Conservation (phyloP, 2,888 invertebrate species). For the Esperia sulphurella region DNA sequence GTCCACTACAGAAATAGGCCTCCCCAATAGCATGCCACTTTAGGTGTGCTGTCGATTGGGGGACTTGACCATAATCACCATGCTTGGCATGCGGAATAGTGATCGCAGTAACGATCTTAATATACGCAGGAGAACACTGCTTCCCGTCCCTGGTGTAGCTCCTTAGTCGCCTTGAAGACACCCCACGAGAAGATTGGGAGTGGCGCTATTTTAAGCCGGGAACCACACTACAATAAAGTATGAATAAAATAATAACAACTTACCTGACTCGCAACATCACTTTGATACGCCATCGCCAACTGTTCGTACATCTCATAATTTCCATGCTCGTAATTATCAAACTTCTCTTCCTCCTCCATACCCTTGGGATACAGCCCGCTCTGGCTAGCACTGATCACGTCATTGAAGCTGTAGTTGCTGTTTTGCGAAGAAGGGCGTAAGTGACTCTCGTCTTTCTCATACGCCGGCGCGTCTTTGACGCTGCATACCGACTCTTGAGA, state of each 20-base stretch:
- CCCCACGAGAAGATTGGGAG: too few relatives aligned
- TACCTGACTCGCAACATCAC: slow-evolving; percentile 63
- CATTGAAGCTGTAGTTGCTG: slow-evolving; percentile 39
- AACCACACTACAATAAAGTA: too few relatives aligned
- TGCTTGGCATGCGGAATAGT: too few relatives aligned
- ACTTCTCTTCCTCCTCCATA: slow-evolving; percentile 30
- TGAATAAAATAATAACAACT: slow-evolving; percentile 6
- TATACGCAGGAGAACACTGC: too few relatives aligned
- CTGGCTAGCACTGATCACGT: slow-evolving; percentile 52
- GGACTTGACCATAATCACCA: too few relatives aligned
- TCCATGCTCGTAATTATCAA: slow-evolving; percentile 41
- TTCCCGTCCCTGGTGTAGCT: too few relatives aligned
- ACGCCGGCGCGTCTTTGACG: slow-evolving; percentile 30
- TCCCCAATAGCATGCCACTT: too few relatives aligned
- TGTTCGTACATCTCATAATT: slow-evolving; percentile 69
- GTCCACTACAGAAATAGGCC: too few relatives aligned
- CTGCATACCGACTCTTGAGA: slow-evolving; percentile 54
- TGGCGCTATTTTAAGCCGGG: too few relatives aligned
- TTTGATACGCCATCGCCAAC: slow-evolving; percentile 70
- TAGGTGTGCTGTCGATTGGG: too few relatives aligned
- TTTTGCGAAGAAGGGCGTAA: slow-evolving; percentile 54
- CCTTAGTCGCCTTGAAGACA: too few relatives aligned
- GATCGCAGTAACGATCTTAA: too few relatives aligned
- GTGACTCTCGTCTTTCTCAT: slow-evolving; percentile 63
- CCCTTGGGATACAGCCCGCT: slow-evolving; percentile 32